phyloP scores from a whole-genome alignment of 1,140 invertebrate genomes.

The Vanessa atalanta region DNA sequence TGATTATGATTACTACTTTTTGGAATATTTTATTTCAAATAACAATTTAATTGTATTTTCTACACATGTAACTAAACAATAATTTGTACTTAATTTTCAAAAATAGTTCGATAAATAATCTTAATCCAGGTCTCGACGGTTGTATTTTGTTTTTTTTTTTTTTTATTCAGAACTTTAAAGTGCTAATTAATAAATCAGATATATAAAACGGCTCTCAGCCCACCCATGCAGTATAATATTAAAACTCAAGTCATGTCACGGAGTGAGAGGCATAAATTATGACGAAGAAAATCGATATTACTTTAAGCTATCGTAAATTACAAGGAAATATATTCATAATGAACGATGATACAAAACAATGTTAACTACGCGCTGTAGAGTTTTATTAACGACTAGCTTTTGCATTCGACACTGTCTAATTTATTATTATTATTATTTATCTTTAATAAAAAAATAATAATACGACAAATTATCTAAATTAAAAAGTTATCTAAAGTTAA shows the following conservation, averaged over 20 bases:
- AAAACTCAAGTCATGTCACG: slow-evolving; percentile 54
- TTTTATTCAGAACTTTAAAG: background rate
- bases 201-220: slow-evolving; percentile 40
- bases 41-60: too few species aligned
- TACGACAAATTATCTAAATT: too few species aligned
- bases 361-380: slow-evolving; percentile 1
- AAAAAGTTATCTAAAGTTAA: too few species aligned
- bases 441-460: too few species aligned
- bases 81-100: background rate
- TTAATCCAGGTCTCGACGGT: background rate
- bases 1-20: too few species aligned
- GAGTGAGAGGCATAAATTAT: slow-evolving; percentile 66
- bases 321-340: slow-evolving; percentile 65
- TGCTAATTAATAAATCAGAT: slow-evolving; percentile 27
- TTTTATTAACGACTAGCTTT: background rate
- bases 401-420: too few species aligned
- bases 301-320: slow-evolving; percentile 59
- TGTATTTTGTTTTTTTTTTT: background rate
- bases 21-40: too few species aligned
- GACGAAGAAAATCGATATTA: slow-evolving; percentile 65
- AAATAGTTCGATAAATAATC: background rate
- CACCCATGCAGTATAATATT: slow-evolving; percentile 65
- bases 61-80: background rate
- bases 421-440: too few species aligned
- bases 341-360: slow-evolving; percentile 56